phyloP scores from a whole-genome alignment of 2,888 invertebrate genomes.

The Esperia sulphurella region DNA sequence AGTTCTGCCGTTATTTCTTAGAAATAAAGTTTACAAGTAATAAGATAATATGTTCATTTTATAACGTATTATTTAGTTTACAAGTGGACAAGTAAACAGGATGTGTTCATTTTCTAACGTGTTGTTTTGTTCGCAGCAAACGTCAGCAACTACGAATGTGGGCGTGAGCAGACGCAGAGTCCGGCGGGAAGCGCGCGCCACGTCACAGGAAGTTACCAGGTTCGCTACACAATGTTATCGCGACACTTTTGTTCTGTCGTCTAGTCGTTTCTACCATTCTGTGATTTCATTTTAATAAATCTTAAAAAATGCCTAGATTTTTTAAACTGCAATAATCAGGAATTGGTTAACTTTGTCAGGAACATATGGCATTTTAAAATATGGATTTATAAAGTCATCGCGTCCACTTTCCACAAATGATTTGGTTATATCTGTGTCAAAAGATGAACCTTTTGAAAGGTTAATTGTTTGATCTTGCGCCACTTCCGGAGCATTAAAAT shows the following conservation, averaged over 20 bases:
- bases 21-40: too few relatives aligned
- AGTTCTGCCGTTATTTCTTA: too few relatives aligned
- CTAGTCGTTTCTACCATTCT: neutral
- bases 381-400: too few relatives aligned
- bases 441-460: too few relatives aligned
- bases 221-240: slow-evolving; percentile 7
- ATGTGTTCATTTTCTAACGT: slow-evolving; percentile 12
- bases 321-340: too few relatives aligned
- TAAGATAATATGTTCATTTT: too few relatives aligned
- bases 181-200: slow-evolving; percentile 46
- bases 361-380: too few relatives aligned
- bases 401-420: too few relatives aligned
- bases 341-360: too few relatives aligned
- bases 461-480: too few relatives aligned
- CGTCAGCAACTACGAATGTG: slow-evolving; percentile 64
- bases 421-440: too few relatives aligned
- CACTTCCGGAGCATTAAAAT: too few relatives aligned
- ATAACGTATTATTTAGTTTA: neutral
- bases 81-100: neutral
- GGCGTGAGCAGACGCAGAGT: slow-evolving; percentile 50
- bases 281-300: slow-evolving; percentile 1
- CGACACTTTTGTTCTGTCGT: slow-evolving; percentile 14
- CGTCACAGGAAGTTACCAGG: neutral
- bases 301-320: neutral
- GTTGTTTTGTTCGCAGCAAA: slow-evolving; percentile 59